Percentiles rank a stretch among this genome's conserved stretches.
Evolutionary conservation across 2,113 vertebrate species (phyloP).

Genomic region (Nibea coibor): DNA sequence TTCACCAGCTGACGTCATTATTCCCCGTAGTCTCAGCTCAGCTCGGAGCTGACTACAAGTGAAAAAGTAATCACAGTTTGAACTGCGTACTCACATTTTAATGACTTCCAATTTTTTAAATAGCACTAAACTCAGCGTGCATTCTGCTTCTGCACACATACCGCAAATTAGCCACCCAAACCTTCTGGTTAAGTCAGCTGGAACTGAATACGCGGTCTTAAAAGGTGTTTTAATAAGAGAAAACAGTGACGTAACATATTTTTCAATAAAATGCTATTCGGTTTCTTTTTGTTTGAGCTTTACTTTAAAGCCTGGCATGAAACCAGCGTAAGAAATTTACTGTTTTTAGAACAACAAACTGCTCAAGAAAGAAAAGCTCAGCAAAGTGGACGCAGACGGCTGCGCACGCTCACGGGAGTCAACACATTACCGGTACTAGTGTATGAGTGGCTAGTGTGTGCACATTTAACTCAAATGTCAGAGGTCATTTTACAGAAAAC

Average conservation of each 20-base stretch:
- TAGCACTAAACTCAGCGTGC: slow-evolving; percentile 48
- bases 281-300: slow-evolving; percentile 29
- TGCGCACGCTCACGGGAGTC: slow-evolving; percentile 49
- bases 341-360: slow-evolving; percentile 47
- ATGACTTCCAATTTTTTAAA: slow-evolving; percentile 55
- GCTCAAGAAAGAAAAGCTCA: slow-evolving; percentile 45
- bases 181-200: slow-evolving; percentile 27
- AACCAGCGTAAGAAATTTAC: not conserved
- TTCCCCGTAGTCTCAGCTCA: slow-evolving; percentile 48
- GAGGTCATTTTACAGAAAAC: slow-evolving; percentile 65
- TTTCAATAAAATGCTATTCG: slow-evolving; percentile 12
- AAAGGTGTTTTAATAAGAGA: slow-evolving; percentile 20
- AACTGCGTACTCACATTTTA: slow-evolving; percentile 53
- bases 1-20: slow-evolving; percentile 61
- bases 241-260: slow-evolving; percentile 33
- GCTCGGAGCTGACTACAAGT: slow-evolving; percentile 35
- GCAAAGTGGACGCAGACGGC: slow-evolving; percentile 42
- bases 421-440: slow-evolving; percentile 44
- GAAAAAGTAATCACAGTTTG: slow-evolving; percentile 57
- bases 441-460: slow-evolving; percentile 13
- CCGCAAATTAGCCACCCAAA: slow-evolving; percentile 36
- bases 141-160: slow-evolving; percentile 33
- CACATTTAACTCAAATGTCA: slow-evolving; percentile 48
- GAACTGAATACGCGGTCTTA: slow-evolving; percentile 28
- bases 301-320: slow-evolving; percentile 17